Percentiles rank a stretch among this genome's conserved stretches.
These are phyloP conservation scores for Zelleria hepariella DNA, from an alignment of 2,888 invertebrate genomes.

Conservation along the genomic window DNA sequence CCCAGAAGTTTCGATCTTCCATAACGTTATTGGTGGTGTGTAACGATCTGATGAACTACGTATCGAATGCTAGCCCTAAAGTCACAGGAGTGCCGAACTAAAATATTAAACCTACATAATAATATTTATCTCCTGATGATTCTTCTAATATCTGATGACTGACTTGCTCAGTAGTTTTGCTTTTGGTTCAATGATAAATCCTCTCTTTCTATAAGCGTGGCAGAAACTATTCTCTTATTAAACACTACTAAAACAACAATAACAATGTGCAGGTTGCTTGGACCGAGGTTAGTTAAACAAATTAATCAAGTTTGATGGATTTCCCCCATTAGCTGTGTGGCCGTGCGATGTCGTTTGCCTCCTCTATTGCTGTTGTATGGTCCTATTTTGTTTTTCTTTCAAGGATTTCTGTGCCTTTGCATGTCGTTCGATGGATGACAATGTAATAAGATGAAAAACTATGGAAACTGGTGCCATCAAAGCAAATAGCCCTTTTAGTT, in stretches of 20 bases:
- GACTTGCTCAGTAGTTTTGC: no score
- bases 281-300: conserved; percentile 73
- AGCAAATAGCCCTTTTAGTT: background rate
- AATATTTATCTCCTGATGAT: no score
- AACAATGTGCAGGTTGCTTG: conserved; percentile 72
- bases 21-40: no score
- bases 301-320: background rate
- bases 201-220: background rate
- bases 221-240: background rate
- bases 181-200: background rate
- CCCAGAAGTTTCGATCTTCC: no score
- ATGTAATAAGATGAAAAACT: background rate
- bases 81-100: no score
- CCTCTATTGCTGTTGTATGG: background rate
- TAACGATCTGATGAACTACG: no score
- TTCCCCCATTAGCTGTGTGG: background rate
- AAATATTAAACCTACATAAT: no score
- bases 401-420: background rate
- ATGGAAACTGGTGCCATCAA: background rate
- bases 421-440: background rate
- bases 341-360: background rate
- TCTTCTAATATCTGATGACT: no score
- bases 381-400: background rate
- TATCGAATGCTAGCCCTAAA: no score
- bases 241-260: conserved; percentile 33